Evolutionary conservation across 2,888 invertebrate genomes (phyloP), one percentile per base, ranked within the genome.

Genomic region (Tridacna crocea): DNA sequence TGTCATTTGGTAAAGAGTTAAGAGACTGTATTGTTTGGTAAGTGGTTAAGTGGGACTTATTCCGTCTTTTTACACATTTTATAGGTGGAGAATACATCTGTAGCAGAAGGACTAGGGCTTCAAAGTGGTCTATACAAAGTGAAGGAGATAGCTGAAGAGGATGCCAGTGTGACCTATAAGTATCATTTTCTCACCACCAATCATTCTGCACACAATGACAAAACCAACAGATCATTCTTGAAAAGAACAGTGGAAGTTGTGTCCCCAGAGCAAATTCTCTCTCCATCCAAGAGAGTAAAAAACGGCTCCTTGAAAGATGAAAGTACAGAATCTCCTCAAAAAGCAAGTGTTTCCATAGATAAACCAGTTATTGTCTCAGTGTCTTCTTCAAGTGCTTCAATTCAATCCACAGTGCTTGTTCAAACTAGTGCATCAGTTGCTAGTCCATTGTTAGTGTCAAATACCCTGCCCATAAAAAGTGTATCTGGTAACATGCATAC

Each of bases 71-170:
- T 36, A 36, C 36, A 36, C 36, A 36, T 36, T 36, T 36, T 89
- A 26, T 86, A 92, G 93, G 84, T 93, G 46, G 85, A 90, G 22
- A 89, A 92, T 82, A 76, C 72, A 19, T 83, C 73, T 51, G 66
- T 92, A 36, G 91, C 92, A 4, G 79, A 87, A 55, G 87, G 88
- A 46, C 83, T 93, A 15, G 91, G 90, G 19, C 81, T 93, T 36
- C 80, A 88, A 47, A 77, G 83, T 13, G 92, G 92, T 22, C 82
- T 79, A 15, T 91, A 92, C 78, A 89, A 88, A 65, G 90, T 91
- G n/a, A 89, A 89, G 68, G 91, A 90, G 15, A 89, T 91, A 68
- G 89, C 89, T 11, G 83, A 82, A 17, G 84, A 81, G 51, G 91
- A 91, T 73, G 72, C 80, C 24, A 83, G 78, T n/a, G 36, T 80